phyloP scores from a whole-genome alignment of 2,113 vertebrate species.

The Bambusicola thoracicus region DNA sequence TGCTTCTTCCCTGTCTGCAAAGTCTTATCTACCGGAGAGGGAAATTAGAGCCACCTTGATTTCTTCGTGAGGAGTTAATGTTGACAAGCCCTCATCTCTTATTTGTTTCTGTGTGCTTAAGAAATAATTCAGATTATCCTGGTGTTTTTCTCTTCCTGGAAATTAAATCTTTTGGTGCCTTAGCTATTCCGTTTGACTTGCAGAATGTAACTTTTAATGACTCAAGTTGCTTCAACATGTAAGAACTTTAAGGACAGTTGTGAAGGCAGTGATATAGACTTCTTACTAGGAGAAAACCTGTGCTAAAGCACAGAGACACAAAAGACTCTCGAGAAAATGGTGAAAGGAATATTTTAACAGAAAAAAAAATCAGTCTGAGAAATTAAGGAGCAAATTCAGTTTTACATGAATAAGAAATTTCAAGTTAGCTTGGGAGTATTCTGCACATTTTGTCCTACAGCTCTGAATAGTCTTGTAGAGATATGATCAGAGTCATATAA shows the following conservation, averaged over 20 bases:
- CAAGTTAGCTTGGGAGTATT: slow-evolving; percentile 16
- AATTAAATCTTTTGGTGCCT: not conserved
- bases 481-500: not conserved
- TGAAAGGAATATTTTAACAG: slow-evolving; percentile 9
- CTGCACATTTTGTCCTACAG: not conserved
- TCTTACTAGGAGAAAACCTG: not conserved
- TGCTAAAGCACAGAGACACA: not conserved
- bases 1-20: not conserved
- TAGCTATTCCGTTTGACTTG: not conserved
- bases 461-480: not conserved
- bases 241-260: not conserved
- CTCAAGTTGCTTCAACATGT: not conserved
- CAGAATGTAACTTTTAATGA: not conserved
- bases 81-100: not conserved
- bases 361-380: not conserved
- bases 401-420: slow-evolving; percentile 9
- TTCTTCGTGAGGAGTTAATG: not conserved
- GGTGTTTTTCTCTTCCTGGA: not conserved
- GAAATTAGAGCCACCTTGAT: not conserved
- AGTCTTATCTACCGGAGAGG: not conserved
- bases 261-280: not conserved
- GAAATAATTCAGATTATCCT: not conserved
- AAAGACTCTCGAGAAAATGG: not conserved
- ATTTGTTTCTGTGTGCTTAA: not conserved
- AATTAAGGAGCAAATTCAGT: slow-evolving; percentile 41